Evolutionary conservation across 1,140 invertebrate genomes (phyloP).

Genomic region (Ceratitis capitata): DNA sequence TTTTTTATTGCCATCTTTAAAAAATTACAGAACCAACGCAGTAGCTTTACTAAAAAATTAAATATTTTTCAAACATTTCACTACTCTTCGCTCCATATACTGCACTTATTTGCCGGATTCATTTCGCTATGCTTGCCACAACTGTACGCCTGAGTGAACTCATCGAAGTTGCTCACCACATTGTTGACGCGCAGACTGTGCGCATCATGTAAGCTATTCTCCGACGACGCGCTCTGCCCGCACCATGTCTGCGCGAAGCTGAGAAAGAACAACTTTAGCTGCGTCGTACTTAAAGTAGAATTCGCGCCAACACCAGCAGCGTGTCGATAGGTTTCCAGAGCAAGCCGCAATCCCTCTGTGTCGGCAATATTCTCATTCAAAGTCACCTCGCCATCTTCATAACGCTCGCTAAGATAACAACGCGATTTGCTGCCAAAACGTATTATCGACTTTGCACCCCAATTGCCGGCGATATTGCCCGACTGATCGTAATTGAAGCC

Average conservation of each 20-base stretch:
- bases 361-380: constrained; percentile 62
- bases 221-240: constrained; percentile 30
- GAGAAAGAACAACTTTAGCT: constrained; percentile 50
- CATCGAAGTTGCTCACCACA: constrained; percentile 56
- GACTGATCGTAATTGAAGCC: constrained; percentile 58
- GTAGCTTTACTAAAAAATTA: too few relatives aligned
- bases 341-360: constrained; percentile 56
- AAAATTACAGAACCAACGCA: too few relatives aligned
- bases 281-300: not conserved
- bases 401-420: constrained; percentile 52
- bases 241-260: constrained; percentile 61
- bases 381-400: constrained; percentile 51
- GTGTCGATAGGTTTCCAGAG: constrained; percentile 48
- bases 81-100: constrained; percentile 50
- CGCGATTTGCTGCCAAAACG: constrained; percentile 49
- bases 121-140: constrained; percentile 50
- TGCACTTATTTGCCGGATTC: constrained; percentile 55
- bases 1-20: too few relatives aligned
- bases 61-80: too few relatives aligned
- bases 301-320: not conserved
- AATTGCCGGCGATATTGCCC: constrained; percentile 48
- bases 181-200: constrained; percentile 59
- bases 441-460: constrained; percentile 54
- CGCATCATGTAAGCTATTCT: constrained; percentile 30
- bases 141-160: constrained; percentile 52